Base-by-base conservation (phyloP, 30 jellyfish, hydroid and myxozoan genomes). In the Aurelia aurita region DNA sequence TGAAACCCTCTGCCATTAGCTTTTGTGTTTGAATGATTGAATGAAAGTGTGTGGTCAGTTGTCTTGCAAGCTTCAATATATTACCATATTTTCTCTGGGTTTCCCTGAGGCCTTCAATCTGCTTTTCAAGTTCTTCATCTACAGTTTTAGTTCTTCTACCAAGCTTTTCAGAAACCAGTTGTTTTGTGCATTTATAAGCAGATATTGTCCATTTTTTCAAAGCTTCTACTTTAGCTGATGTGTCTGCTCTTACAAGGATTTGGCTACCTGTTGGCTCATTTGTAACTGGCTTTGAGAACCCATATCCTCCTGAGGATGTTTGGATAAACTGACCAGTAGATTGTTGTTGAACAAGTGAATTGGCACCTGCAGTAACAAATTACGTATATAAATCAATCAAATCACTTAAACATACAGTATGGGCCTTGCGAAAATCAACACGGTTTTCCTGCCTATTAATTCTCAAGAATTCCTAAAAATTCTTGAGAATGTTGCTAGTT, bases 121-220 rank as follows among this genome's bases (percentile, higher is more conserved):
- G 99, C 80, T 85, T 89, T 45, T 95, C 99, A 54, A 95, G 85
- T 65, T 90, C 99, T 44, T 97, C 90, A 85, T 95, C 99, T 22
- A 95, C 99, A 66, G 99, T 95, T 82, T 93, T 79, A 73, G 99
- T 80, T 65, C 99, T 89, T 34, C 98, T 85, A 4, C 99, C 99
- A 70, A 95, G 95, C 80, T 86, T 95, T 60, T 95, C 99, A 15
- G 98, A 89, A 7, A 95, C 99, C 69, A 95, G 86, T 46, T 95
- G 99, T 21, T 89, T 89, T 25, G 99, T 95, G 78, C 96, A 95
- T 74, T 95, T 95, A 82, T 86, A 95, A 16, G 99, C 95, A 13
- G 99, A 89, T 39, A 95, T 74, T 12, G 99, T 95, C 99, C 99
- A 95, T 79, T 95, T 95, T 86, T 85, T 95, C 46, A 95, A 54